Evolutionary conservation across 2,888 invertebrate species (phyloP).

Genomic region (Drosophila lacicola): DNA sequence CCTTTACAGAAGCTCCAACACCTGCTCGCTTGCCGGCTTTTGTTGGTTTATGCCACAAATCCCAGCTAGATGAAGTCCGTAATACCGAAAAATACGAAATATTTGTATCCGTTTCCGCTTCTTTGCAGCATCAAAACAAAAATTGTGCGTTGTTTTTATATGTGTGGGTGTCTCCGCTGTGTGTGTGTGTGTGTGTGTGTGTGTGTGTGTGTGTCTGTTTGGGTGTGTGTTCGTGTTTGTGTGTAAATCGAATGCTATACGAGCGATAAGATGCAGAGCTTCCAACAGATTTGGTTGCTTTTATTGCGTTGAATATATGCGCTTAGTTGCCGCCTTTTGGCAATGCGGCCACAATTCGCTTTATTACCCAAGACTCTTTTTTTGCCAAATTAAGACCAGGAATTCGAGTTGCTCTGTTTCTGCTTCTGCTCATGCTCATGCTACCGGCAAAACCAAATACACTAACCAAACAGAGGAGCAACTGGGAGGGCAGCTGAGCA

Average conservation of each 20-base stretch:
- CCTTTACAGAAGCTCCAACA: slow-evolving; percentile 7
- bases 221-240: neutral
- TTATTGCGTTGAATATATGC: slow-evolving; percentile 36
- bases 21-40: slow-evolving; percentile 45
- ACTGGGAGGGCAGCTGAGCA: no score
- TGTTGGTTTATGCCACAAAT: slow-evolving; percentile 57
- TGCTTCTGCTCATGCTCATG: neutral
- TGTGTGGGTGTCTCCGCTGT: neutral
- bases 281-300: slow-evolving; percentile 44
- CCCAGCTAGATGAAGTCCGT: slow-evolving; percentile 61
- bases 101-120: slow-evolving; percentile 63
- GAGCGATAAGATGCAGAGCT: slow-evolving; percentile 44
- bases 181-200: neutral
- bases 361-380: slow-evolving; percentile 13
- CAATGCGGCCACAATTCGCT: slow-evolving; percentile 6
- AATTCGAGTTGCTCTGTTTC: no score
- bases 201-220: neutral
- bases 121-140: slow-evolving; percentile 32
- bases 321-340: slow-evolving; percentile 7
- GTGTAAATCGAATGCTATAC: slow-evolving; percentile 29
- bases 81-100: slow-evolving; percentile 64
- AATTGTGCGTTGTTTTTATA: slow-evolving; percentile 7
- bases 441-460: slow-evolving; percentile 6
- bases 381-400: no score
- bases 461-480: neutral